Evolutionary conservation across 2,888 invertebrate genomes (phyloP), one percentile per base, ranked within the genome.

Genomic region (Dromius quadrimaculatus): DNA sequence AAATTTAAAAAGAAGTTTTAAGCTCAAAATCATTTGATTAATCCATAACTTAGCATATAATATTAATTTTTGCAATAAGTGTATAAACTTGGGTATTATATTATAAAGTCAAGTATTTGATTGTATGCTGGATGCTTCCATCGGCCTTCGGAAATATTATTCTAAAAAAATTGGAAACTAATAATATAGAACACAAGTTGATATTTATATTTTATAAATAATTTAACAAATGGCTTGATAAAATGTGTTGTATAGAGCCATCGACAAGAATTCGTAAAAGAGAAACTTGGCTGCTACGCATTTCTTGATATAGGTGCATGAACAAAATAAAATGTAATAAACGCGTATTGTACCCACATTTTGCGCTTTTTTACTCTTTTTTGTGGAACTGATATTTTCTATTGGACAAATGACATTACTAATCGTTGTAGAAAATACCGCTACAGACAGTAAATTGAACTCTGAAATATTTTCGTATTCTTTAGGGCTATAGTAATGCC

Each of bases 401-500:
- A 8, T 28, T 28, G n/a, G n/a, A n/a, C n/a, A n/a, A n/a, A n/a
- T n/a, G n/a, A n/a, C 28, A 28, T 3, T 28, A 28, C 8, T 28
- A 5, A 28, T 28, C 28, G 28, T 28, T 5, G 28, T 28, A 8
- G 3, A 28, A 28, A 28, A 28, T 8, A 28, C 28, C 17, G n/a
- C n/a, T 45, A 19, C 15, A 6, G 19, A 45, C 9, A 19, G 9
- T 9, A 20, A 19, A 20, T 32, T 32, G 13, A 11, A 41, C 13
- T 8, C n/a, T n/a, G n/a, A n/a, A n/a, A n/a, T n/a, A n/a, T n/a
- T n/a, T n/a, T n/a, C n/a, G n/a, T n/a, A n/a, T 8, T 15, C 19
- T 38, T 71, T 28, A 72, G 72, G 36, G 45, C 71, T 8, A 71
- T 71, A 22, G 61, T 72, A 41, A 54, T 72, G 32, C 74, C 72